Evolutionary conservation across 2,888 invertebrate species (phyloP).

Genomic region (Thymelicus acteon): DNA sequence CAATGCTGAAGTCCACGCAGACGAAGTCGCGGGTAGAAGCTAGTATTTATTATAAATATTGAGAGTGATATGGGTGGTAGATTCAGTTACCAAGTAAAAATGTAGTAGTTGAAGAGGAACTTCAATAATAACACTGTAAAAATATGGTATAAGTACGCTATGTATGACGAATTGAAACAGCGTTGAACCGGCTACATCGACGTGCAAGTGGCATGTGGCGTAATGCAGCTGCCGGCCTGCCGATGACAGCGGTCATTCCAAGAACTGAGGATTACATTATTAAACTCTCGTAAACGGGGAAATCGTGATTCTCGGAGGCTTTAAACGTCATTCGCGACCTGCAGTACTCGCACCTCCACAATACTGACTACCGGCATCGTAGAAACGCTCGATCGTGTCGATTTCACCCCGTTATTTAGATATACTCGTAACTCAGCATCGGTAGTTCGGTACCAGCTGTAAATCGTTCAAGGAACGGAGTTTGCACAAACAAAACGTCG

Average conservation of each 20-base stretch:
- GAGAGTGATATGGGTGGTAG: too few relatives aligned
- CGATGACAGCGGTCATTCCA: slow-evolving; percentile 66
- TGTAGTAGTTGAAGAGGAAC: not conserved
- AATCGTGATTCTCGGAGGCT: slow-evolving; percentile 53
- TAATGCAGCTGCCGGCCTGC: slow-evolving; percentile 67
- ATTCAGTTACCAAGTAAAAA: too few relatives aligned
- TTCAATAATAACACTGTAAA: not conserved
- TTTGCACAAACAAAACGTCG: slow-evolving; percentile 74
- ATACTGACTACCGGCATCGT: not conserved
- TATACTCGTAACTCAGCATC: not conserved
- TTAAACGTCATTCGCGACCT: slow-evolving; percentile 38
- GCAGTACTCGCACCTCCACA: not conserved
- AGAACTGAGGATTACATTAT: slow-evolving; percentile 64
- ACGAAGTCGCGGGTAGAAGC: too few relatives aligned
- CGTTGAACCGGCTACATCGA: slow-evolving; percentile 8
- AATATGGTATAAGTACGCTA: not conserved
- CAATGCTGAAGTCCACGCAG: too few relatives aligned
- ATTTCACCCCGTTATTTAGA: slow-evolving; percentile 45
- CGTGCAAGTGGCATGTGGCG: slow-evolving; percentile 45
- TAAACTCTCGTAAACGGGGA: slow-evolving; percentile 58
- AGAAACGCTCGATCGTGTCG: slow-evolving; percentile 21
- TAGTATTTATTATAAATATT: too few relatives aligned
- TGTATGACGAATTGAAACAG: slow-evolving; percentile 1
- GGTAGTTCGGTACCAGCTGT: slow-evolving; percentile 59
- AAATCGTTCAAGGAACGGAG: slow-evolving; percentile 66